Evolutionary conservation across 2,797 vertebrate species (phyloP).

Genomic region (Sebastes minor): DNA sequence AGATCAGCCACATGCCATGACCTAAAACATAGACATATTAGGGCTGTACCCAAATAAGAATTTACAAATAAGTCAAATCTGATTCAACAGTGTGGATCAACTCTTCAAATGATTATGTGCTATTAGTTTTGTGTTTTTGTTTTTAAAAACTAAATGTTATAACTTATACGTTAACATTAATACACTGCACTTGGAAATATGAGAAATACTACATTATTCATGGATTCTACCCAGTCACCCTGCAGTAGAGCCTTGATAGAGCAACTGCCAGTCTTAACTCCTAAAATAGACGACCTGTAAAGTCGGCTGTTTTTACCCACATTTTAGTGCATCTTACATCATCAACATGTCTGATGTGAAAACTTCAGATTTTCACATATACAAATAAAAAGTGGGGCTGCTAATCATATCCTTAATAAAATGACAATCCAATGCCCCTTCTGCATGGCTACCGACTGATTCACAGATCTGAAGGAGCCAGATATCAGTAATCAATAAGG

Average conservation of each 20-base stretch:
- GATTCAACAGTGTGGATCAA: neutral
- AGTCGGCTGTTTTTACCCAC: neutral
- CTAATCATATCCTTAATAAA: neutral
- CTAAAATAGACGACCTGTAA: neutral
- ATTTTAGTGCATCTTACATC: neutral
- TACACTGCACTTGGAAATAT: conserved; percentile 14
- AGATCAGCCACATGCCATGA: neutral
- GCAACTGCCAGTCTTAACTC: neutral
- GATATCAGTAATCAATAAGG: conserved; percentile 22
- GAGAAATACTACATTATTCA: conserved; percentile 28
- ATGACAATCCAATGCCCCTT: neutral
- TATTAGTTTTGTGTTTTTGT: neutral
- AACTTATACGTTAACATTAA: neutral
- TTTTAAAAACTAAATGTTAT: neutral
- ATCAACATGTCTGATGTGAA: neutral
- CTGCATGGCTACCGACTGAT: neutral
- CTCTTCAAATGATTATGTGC: neutral
- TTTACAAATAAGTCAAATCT: neutral
- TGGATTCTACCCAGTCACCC: neutral
- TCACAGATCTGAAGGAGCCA: conserved; percentile 21
- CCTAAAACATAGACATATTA: neutral
- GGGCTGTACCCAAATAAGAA: neutral
- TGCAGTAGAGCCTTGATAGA: neutral
- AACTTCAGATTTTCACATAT: neutral
- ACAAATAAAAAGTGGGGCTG: neutral